These are phyloP conservation scores for Sapajus apella DNA, from an alignment of 2,113 vertebrate genomes.

Conservation along the genomic window DNA sequence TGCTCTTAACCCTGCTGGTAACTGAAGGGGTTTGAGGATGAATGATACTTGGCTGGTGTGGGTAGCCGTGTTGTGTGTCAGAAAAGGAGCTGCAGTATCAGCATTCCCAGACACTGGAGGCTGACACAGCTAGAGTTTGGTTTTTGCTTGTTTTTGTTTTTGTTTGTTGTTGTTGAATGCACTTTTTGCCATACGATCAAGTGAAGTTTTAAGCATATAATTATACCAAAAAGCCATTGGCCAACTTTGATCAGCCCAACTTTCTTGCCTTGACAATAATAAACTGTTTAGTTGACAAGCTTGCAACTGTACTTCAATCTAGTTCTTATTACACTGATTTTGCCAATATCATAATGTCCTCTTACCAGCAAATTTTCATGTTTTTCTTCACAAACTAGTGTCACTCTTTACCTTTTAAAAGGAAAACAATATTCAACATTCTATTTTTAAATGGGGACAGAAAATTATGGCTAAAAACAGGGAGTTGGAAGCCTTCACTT, in stretches of 20 bases:
- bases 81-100: fast-evolving
- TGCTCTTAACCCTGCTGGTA: not conserved
- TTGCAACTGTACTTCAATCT: not conserved
- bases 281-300: not conserved
- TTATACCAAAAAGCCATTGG: not conserved
- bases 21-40: not conserved
- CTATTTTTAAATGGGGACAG: not conserved
- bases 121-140: not conserved
- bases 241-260: not conserved
- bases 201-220: not conserved
- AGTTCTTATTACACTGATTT: not conserved
- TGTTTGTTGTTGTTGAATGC: not conserved
- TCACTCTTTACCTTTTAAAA: constrained; percentile 19
- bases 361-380: not conserved
- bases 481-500: not conserved
- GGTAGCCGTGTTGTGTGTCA: no score
- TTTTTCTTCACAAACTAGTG: not conserved
- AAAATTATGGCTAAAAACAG: not conserved
- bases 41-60: not conserved
- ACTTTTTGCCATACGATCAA: not conserved
- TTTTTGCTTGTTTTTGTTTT: not conserved
- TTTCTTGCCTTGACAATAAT: not conserved
- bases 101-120: not conserved
- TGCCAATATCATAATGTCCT: not conserved
- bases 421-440: not conserved